These are phyloP conservation scores for Chlorospingus semifuscus DNA, from an alignment of 2,797 vertebrate genomes.

Conservation along the genomic window DNA sequence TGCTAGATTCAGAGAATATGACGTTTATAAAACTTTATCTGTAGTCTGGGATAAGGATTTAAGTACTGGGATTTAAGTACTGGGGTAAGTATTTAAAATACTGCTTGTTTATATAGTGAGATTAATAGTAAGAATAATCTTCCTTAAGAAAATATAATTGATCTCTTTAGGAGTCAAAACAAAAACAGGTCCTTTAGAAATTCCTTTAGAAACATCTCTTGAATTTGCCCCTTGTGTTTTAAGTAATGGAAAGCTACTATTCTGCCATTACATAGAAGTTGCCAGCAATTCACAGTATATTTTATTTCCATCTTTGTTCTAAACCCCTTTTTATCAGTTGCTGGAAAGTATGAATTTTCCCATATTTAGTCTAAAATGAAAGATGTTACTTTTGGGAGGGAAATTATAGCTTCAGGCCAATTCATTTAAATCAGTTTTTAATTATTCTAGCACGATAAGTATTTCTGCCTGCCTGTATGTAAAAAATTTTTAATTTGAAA, in stretches of 20 bases:
- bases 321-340: constrained; percentile 12
- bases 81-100: neutral
- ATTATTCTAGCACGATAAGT: constrained; percentile 31
- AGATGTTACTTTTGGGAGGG: constrained; percentile 31
- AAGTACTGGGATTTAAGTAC: neutral
- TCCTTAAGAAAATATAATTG: neutral
- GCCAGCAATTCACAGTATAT: neutral
- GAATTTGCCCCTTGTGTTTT: neutral
- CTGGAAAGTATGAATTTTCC: constrained; percentile 25
- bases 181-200: neutral
- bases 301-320: constrained; percentile 26
- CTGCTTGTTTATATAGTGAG: neutral
- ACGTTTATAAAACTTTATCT: neutral
- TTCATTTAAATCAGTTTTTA: constrained; percentile 38
- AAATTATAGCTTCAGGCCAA: constrained; percentile 6
- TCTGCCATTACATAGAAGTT: neutral
- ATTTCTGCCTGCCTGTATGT: constrained; percentile 2
- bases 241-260: neutral
- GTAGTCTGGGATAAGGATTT: neutral
- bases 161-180: neutral
- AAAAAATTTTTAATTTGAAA: constrained; percentile 43
- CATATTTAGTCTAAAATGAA: constrained; percentile 41
- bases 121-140: neutral
- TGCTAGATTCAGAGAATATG: neutral
- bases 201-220: neutral